Conservation (phyloP, 2,797 vertebrate genomes). For the Podarcis lilfordi region DNA sequence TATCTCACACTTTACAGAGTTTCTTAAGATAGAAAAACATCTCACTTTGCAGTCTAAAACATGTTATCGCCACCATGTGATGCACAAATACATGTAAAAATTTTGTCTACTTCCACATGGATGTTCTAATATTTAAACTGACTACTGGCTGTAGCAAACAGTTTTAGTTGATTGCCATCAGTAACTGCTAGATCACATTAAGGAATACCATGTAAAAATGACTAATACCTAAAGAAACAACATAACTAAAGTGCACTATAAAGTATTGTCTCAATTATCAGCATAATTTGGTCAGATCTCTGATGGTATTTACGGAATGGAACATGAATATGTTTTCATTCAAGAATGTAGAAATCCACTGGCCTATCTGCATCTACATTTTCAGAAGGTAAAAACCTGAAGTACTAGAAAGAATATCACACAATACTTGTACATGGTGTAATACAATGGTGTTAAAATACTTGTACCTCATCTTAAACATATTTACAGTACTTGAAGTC, state of each 20-base stretch:
- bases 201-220: background rate
- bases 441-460: background rate
- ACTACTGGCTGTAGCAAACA: background rate
- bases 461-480: background rate
- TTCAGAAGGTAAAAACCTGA: background rate
- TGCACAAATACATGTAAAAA: background rate
- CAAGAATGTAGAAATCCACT: background rate
- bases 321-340: background rate
- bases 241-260: too few relatives aligned
- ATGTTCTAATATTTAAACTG: background rate
- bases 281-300: background rate
- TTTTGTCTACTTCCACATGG: background rate
- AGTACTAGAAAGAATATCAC: background rate
- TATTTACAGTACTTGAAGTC: background rate
- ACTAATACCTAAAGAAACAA: background rate
- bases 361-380: background rate
- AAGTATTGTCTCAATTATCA: background rate
- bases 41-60: background rate
- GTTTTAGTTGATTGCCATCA: background rate
- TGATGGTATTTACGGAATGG: too few relatives aligned
- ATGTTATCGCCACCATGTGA: background rate
- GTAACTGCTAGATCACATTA: background rate
- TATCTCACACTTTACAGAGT: background rate
- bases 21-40: background rate
- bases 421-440: background rate